Conservation (phyloP, 2,113 vertebrate species). For the Piaya cayana region DNA sequence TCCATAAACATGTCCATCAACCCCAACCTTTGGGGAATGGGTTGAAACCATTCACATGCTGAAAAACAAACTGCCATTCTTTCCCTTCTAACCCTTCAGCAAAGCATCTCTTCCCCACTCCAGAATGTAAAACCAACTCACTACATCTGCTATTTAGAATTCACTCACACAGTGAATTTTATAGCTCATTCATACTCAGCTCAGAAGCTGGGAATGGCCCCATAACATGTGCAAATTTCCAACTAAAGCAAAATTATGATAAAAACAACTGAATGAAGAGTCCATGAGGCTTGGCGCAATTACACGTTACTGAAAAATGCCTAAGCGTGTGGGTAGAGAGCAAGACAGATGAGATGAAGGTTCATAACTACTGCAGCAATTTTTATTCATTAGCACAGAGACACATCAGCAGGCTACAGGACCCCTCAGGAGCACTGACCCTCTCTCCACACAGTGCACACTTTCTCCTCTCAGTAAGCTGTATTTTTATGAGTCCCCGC, state of each 20-base stretch:
- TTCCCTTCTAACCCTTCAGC: not conserved
- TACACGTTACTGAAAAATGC: not conserved
- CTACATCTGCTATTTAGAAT: not conserved
- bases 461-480: not conserved
- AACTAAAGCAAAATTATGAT: not conserved
- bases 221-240: not conserved
- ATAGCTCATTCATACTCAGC: not conserved
- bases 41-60: not conserved
- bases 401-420: not conserved
- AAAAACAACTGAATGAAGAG: not conserved
- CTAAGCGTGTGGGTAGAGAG: not conserved
- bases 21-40: not conserved
- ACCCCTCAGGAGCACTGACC: not conserved
- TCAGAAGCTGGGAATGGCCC: not conserved
- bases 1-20: slow-evolving; percentile 13
- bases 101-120: not conserved
- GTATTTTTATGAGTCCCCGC: not conserved
- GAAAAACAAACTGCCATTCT: slow-evolving; percentile 19
- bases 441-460: not conserved
- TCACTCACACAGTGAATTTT: not conserved
- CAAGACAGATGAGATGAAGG: not conserved
- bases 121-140: not conserved
- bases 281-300: not conserved
- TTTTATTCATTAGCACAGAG: not conserved
- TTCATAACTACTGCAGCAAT: not conserved